These are phyloP conservation scores for Pteromalus puparum DNA, from an alignment of 1,140 invertebrate species.

Conservation along the genomic window DNA sequence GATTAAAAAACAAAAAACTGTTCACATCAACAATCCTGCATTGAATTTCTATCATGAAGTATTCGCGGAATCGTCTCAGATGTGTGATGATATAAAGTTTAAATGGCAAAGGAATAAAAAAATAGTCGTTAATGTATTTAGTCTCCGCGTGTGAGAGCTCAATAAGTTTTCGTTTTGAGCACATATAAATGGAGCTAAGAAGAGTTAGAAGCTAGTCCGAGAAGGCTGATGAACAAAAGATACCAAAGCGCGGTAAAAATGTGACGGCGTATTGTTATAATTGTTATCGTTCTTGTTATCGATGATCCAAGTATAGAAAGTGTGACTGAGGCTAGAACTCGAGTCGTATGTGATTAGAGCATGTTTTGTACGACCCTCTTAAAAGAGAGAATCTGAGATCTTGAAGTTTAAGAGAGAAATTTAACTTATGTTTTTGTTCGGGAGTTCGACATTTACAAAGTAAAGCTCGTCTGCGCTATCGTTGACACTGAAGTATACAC, in stretches of 20 bases:
- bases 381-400: slow-evolving; percentile 55
- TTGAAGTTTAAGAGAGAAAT: slow-evolving; percentile 53
- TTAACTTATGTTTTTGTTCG: slow-evolving; percentile 12
- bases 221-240: slow-evolving; percentile 46
- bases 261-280: slow-evolving; percentile 59
- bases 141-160: slow-evolving; percentile 27
- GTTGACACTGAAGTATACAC: slow-evolving; percentile 40
- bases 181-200: slow-evolving; percentile 14
- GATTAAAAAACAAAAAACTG: not conserved
- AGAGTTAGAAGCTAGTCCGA: slow-evolving; percentile 47
- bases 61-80: slow-evolving; percentile 15
- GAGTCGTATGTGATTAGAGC: slow-evolving; percentile 58
- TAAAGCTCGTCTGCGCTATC: slow-evolving; percentile 41
- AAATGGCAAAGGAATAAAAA: slow-evolving; percentile 12
- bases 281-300: slow-evolving; percentile 66
- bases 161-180: slow-evolving; percentile 31
- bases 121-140: slow-evolving; percentile 42
- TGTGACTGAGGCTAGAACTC: slow-evolving; percentile 51
- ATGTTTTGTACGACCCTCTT: slow-evolving; percentile 70
- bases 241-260: slow-evolving; percentile 46
- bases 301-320: slow-evolving; percentile 50
- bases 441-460: not conserved
- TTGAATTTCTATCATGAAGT: not conserved
- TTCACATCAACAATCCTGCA: slow-evolving; percentile 6
- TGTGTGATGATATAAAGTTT: slow-evolving; percentile 25